Evolutionary conservation across 2,797 vertebrate genomes (phyloP).

Genomic region (Anas acuta): DNA sequence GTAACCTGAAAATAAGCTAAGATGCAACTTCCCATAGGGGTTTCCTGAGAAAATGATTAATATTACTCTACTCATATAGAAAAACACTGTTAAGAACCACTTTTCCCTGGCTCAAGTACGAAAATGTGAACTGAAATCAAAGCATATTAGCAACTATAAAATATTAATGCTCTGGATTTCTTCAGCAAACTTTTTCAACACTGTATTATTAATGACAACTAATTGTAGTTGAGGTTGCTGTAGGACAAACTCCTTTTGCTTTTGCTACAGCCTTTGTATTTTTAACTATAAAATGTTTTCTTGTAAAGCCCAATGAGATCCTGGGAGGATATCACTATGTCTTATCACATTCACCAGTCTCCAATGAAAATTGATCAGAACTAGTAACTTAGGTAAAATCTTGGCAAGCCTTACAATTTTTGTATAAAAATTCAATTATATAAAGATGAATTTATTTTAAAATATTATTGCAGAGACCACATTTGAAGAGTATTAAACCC

Average conservation of each 20-base stretch:
- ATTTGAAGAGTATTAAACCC: neutral
- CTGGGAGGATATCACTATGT: neutral
- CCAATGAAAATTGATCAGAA: neutral
- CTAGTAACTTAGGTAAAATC: neutral
- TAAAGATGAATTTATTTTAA: neutral
- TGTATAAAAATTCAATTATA: neutral
- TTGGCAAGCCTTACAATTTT: neutral
- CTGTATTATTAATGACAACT: slow-evolving; percentile 36
- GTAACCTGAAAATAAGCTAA: neutral
- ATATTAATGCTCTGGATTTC: slow-evolving; percentile 29
- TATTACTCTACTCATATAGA: slow-evolving; percentile 10
- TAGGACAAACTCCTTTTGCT: neutral
- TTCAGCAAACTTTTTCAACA: neutral
- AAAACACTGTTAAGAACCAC: slow-evolving; percentile 24
- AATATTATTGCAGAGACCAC: neutral
- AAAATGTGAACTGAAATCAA: slow-evolving; percentile 12
- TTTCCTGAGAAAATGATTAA: slow-evolving; percentile 3
- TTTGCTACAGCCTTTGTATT: neutral
- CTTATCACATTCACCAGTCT: neutral
- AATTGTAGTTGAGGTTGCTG: slow-evolving; percentile 4
- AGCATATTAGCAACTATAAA: neutral
- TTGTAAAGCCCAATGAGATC: neutral
- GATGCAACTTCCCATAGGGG: neutral
- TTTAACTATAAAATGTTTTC: neutral
- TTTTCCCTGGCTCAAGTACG: neutral